phyloP scores from a whole-genome alignment of 2,888 invertebrate genomes.

The Synergus japonicus region DNA sequence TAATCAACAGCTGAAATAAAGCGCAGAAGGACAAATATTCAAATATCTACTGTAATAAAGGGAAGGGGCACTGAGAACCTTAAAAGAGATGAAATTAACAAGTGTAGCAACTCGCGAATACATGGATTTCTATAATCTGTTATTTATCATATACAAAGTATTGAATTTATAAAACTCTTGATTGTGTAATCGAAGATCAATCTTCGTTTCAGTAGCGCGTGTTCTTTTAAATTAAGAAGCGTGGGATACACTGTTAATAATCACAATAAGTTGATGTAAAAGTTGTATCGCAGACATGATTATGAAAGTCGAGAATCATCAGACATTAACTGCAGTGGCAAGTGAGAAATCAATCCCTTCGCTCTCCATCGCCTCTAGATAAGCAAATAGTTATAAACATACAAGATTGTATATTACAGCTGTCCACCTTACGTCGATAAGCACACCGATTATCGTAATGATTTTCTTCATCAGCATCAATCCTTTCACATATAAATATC shows the following conservation, averaged over 20 bases:
- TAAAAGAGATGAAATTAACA: background rate
- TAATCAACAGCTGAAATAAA: background rate
- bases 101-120: background rate
- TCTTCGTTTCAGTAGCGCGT: background rate
- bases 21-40: background rate
- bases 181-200: background rate
- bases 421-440: background rate
- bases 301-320: background rate
- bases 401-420: background rate
- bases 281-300: background rate
- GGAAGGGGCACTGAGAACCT: background rate
- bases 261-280: background rate
- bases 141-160: background rate
- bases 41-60: background rate
- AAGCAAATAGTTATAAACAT: conserved; percentile 1
- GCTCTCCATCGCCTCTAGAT: background rate
- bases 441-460: conserved; percentile 7
- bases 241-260: background rate
- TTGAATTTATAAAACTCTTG: background rate
- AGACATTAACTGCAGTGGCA: background rate
- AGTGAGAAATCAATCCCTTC: background rate
- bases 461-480: conserved; percentile 17
- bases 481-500: conserved; percentile 11
- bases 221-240: background rate
- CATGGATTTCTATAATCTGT: background rate